Evolutionary conservation across 2,888 invertebrate genomes (phyloP).

Genomic region (Cryptosula pallasiana): DNA sequence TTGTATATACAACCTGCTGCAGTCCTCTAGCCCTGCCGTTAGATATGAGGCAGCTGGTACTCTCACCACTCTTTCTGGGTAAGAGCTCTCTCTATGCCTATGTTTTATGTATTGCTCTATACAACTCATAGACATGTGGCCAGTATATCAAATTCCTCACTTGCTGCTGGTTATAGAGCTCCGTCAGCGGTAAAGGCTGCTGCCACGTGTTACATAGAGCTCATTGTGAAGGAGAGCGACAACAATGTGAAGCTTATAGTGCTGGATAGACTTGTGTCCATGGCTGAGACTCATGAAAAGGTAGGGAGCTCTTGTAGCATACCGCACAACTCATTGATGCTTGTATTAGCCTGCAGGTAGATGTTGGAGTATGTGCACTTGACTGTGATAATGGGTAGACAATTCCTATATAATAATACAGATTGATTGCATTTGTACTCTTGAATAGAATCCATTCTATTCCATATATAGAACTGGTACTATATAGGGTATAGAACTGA

Average conservation of each 20-base stretch:
- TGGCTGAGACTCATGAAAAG: slow-evolving; percentile 48
- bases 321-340: too few species aligned
- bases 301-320: too few species aligned
- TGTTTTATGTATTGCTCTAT: background rate
- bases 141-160: background rate
- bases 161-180: background rate
- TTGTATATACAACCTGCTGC: slow-evolving; percentile 93
- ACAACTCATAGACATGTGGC: background rate
- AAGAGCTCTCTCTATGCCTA: too few species aligned
- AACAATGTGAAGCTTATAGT: slow-evolving; percentile 99
- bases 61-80: slow-evolving; percentile 86
- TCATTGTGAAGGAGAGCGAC: slow-evolving; percentile 98
- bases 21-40: slow-evolving; percentile 91
- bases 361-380: too few species aligned
- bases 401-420: too few species aligned
- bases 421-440: too few species aligned
- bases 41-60: slow-evolving; percentile 98
- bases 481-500: too few species aligned
- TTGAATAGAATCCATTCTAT: too few species aligned
- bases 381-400: too few species aligned
- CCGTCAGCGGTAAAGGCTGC: slow-evolving; percentile 64
- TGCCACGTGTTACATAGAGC: slow-evolving; percentile 94
- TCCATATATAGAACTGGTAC: too few species aligned
- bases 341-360: too few species aligned
- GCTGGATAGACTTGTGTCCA: slow-evolving; percentile 80